Evolutionary conservation across 2,113 vertebrate species (phyloP), one percentile per base, ranked within the genome.

Genomic region (Eupsittula cactorum): DNA sequence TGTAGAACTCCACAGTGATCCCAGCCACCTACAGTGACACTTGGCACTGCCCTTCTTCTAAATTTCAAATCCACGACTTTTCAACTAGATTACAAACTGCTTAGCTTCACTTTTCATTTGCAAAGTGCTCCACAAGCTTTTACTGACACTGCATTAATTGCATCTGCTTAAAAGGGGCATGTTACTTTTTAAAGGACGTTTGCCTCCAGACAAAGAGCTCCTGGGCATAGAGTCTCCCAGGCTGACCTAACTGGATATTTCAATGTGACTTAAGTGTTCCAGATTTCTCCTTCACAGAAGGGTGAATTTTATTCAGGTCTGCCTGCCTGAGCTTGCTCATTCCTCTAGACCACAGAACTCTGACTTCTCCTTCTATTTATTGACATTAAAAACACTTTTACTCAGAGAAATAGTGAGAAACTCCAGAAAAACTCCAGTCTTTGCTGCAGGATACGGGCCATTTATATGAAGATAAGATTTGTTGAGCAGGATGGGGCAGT

Each of bases 401-500:
- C 25, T 65, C 13, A 4, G 31, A 53, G 75, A 62, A 80, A 62
- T 47, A 78, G 59, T 46, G 21, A 79, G 41, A 75, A 93, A 88
- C 33, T 65, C 10, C 44, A 82, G 80, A 49, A 74, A 75, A 74
- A 76, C 28, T 44, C 74, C 29, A 94, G 17, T 42, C 33, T 89
- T 96, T 89, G 88, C 71, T 95, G 69, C 25, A 95, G 85, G 50
- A 85, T 16, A 53, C 81, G 55, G 64, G 53, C 37, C 91, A 81
- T 90, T 95, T 92, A 87, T 86, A 71, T 60, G 59, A 94, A 92
- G 91, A 92, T 92, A 93, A 92, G 73, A 57, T 59, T 95, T 97
- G 92, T 93, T 97, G 93, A 92, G 74, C 71, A 35, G 35, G 28
- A 67, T 49, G 49, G 68, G 52, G 90, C 63, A 74, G 76, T 96